Base-by-base conservation (phyloP, 2,888 invertebrate species). In the Netelia virgata region DNA sequence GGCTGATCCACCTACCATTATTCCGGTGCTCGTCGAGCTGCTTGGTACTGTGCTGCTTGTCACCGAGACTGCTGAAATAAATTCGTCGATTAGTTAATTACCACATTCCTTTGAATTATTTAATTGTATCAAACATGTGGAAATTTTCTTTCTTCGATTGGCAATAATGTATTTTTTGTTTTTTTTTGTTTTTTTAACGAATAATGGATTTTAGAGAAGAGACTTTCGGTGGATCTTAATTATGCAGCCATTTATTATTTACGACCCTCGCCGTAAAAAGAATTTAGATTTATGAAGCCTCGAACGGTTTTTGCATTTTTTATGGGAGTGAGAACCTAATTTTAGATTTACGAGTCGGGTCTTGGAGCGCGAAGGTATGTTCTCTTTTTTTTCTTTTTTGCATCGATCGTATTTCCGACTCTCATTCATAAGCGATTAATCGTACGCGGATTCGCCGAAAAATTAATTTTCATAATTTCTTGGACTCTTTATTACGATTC, bases 61-160 rank as follows among this genome's bases (percentile, higher is more conserved):
- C 94, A 94, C 85, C 94, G 95, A 66, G 94, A 94, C 92, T 94
- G 95, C 92, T 96, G 88, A 20, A 80, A 81, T 72, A 59, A 50
- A 80, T 73, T 73, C 14, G 11, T 55, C 55, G 55, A 36, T 57
- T 41, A 20, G 18, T 57, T 18, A 57, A 47, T 47, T 47, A 28
- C 47, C 9, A 57, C 57, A 1, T 57, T 57, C 16, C 20, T 57
- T 47, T 47, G 0, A 57, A 57, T 57, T 57, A 57, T 3, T 11
- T 1, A 47, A 47, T 47, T 6, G 11, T 14, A 11, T 28, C 6
- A 28, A 28, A 28, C 0, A 28, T 28, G 6, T 28, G 0, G 5
- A 28, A 3, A 28, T 5, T 28, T 28, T 28, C 23, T 28, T 28
- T 28, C 28, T 5, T 28, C 5, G 3, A 3, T 28, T 3, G 0